phyloP scores from a whole-genome alignment of 2,113 vertebrate genomes.

The Limanda limanda region DNA sequence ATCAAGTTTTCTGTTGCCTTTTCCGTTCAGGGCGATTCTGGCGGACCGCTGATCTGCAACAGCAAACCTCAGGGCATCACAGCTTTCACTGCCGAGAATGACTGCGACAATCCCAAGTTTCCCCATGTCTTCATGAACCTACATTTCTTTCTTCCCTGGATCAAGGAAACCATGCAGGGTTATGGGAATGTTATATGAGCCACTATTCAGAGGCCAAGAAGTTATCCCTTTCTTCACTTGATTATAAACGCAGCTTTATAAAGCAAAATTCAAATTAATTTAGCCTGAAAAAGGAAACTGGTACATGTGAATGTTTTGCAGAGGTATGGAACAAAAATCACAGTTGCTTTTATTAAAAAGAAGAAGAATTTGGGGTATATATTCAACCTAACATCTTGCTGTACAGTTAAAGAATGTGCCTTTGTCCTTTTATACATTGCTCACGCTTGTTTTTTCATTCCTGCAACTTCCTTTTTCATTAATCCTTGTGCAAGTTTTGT shows the following conservation, averaged over 20 bases:
- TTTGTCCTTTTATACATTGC: background rate
- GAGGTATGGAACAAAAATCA: background rate
- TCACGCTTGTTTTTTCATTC: background rate
- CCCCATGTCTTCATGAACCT: constrained; percentile 70
- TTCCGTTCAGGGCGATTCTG: constrained; percentile 70
- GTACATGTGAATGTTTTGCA: no score
- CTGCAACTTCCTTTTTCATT: constrained; percentile 1
- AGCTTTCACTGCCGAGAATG: rapidly evolving
- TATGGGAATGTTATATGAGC: constrained; percentile 7
- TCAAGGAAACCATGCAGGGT: constrained; percentile 43
- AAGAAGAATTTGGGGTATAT: no score
- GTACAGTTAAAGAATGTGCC: background rate
- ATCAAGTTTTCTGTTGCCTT: constrained; percentile 1
- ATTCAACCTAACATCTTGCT: background rate
- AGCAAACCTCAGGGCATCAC: constrained; percentile 45
- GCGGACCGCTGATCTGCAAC: constrained; percentile 72
- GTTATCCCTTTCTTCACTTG: background rate
- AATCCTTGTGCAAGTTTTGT: background rate
- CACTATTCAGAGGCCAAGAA: background rate
- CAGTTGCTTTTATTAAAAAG: background rate
- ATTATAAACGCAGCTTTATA: background rate
- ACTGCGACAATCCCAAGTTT: constrained; percentile 46
- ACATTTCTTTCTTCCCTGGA: constrained; percentile 66
- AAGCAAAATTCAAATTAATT: background rate
- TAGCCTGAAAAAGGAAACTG: background rate